A percentile compares a stretch with the other conserved stretches of the same genome.
These are phyloP conservation scores for Cetoscarus ocellatus DNA, from an alignment of 2,797 vertebrate species.

Conservation along the genomic window DNA sequence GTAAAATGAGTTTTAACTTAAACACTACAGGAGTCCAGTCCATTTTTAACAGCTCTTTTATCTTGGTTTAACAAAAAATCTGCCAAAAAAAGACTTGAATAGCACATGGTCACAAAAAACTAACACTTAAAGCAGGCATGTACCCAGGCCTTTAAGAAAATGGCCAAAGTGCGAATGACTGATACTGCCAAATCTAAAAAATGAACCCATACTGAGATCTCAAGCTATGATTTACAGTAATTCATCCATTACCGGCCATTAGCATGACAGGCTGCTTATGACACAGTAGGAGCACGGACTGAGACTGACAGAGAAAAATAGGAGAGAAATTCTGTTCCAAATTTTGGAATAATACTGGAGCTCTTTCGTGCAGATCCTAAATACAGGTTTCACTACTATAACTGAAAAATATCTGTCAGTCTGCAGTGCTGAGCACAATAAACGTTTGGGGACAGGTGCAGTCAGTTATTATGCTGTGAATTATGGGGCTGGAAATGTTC, in stretches of 20 bases:
- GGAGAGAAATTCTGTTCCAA: background rate
- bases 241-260: slow-evolving; percentile 2
- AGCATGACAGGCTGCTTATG: background rate
- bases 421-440: background rate
- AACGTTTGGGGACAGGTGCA: background rate
- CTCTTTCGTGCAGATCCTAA: background rate
- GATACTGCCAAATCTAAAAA: background rate
- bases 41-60: slow-evolving; percentile 1
- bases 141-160: background rate
- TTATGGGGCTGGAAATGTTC: background rate
- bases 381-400: background rate
- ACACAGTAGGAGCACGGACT: background rate
- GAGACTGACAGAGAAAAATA: background rate
- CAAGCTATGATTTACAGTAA: background rate
- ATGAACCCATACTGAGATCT: background rate
- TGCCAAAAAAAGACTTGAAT: background rate
- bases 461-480: background rate
- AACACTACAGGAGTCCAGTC: background rate
- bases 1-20: background rate
- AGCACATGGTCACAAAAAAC: background rate
- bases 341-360: background rate
- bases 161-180: background rate
- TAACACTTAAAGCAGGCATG: background rate
- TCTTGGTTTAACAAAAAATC: background rate
- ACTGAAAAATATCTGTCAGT: background rate